Conservation (phyloP, 2,888 invertebrate species). For the Gonocerus acuteangulatus region DNA sequence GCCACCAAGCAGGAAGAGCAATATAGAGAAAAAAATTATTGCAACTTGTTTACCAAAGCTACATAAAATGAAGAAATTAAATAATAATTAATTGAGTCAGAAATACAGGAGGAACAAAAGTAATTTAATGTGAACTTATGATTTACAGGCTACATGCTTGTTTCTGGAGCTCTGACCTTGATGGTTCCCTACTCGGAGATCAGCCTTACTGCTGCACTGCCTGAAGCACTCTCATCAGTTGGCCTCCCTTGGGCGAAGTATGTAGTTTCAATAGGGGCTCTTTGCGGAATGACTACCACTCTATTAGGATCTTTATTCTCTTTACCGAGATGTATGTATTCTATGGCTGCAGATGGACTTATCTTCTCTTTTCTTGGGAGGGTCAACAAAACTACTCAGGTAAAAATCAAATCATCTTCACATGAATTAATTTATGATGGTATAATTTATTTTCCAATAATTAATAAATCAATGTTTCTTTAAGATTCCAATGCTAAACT, state of each 20-base stretch:
- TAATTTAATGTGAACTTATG: neutral
- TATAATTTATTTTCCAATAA: neutral
- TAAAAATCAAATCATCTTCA: constrained; percentile 42
- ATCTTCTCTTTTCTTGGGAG: constrained; percentile 72
- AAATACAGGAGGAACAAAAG: too few relatives aligned
- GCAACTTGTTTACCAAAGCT: too few relatives aligned
- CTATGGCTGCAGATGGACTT: constrained; percentile 84
- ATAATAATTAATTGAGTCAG: too few relatives aligned
- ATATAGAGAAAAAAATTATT: too few relatives aligned
- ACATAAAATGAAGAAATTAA: too few relatives aligned
- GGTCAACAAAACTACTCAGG: constrained; percentile 70
- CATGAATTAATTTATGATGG: neutral
- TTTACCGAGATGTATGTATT: constrained; percentile 76
- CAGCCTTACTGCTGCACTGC: constrained; percentile 67
- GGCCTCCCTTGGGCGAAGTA: constrained; percentile 79
- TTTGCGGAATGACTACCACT: constrained; percentile 88
- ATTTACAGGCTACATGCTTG: constrained; percentile 58
- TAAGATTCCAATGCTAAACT: constrained; percentile 68
- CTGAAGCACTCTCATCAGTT: constrained; percentile 67
- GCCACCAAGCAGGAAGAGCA: too few relatives aligned
- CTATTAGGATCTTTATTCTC: constrained; percentile 78
- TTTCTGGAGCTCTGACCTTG: constrained; percentile 71
- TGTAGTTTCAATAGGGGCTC: constrained; percentile 70
- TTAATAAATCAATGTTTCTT: neutral
- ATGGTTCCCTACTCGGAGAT: constrained; percentile 70